Base-by-base conservation (phyloP, 2,888 invertebrate genomes). In the Himalopsyche anomala region DNA sequence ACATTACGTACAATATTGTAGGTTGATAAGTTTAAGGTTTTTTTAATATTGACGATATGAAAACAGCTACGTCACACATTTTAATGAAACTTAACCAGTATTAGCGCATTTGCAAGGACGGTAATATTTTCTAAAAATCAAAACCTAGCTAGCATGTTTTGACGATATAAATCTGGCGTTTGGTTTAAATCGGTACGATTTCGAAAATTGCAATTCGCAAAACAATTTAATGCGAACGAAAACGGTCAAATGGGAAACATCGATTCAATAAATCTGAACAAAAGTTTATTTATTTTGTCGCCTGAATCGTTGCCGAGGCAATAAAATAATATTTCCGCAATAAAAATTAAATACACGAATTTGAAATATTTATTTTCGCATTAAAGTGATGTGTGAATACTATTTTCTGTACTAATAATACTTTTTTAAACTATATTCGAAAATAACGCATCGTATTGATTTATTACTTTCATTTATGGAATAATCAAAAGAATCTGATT, bases 181-280 rank as follows among this genome's bases (percentile, higher is more conserved):
- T 1, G 36, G 74, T 38, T 74, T 9, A 36, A 74, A 74, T 74
- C 74, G 36, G 9, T 74, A 12, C 15, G 36, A 74, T 36, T 38
- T 74, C 36, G 11, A 74, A 74, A 74, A 74, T 74, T 15, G 74
- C 74, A 74, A 74, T 38, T 74, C 74, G 15, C 74, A 74, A 74
- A 36, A 74, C 38, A 36, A 38, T 74, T 74, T 74, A 74, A 74
- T 74, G 15, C 15, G 38, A 74, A 36, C 38, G 4, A 74, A 38
- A 74, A 38, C 74, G 36, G 38, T 12, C 38, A 38, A 15, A 74
- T 12, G 38, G 74, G 38, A 74, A 74, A 9, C 38, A 36, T 38
- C 74, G 38, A 74, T 38, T 15, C 36, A 74, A 74, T 74, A 74
- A 36, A 74, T 74, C 36, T 19, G 74, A 74, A 74, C 74, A 74